Evolutionary conservation across 2,888 invertebrate species (phyloP).

Genomic region (Diaphora mendica): DNA sequence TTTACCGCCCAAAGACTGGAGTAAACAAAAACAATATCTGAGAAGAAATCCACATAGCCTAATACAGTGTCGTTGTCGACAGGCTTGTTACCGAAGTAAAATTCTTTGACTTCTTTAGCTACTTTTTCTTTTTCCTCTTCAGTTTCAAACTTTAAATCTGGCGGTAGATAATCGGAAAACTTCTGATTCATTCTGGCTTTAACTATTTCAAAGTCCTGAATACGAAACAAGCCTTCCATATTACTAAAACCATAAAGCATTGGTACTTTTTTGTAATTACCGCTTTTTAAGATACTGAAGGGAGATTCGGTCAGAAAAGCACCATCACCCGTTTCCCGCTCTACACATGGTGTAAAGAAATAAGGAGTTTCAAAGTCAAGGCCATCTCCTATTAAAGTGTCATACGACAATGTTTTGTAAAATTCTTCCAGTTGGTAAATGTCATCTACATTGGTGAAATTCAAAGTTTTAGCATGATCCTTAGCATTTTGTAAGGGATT

Average conservation of each 20-base stretch:
- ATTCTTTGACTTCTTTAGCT: slow-evolving; percentile 54
- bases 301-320: slow-evolving; percentile 60
- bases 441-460: slow-evolving; percentile 52
- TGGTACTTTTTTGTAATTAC: slow-evolving; percentile 57
- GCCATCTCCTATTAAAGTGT: not conserved
- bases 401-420: slow-evolving; percentile 13
- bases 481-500: slow-evolving; percentile 61
- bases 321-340: slow-evolving; percentile 31
- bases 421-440: slow-evolving; percentile 53
- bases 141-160: slow-evolving; percentile 58
- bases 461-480: slow-evolving; percentile 49
- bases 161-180: slow-evolving; percentile 68
- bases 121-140: slow-evolving; percentile 54
- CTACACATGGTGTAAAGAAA: slow-evolving; percentile 15
- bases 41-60: slow-evolving; percentile 57
- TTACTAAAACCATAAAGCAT: slow-evolving; percentile 63
- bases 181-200: slow-evolving; percentile 63
- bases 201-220: slow-evolving; percentile 52
- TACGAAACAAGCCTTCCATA: slow-evolving; percentile 65
- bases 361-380: slow-evolving; percentile 7
- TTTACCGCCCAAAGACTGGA: slow-evolving; percentile 49
- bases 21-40: slow-evolving; percentile 55
- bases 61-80: slow-evolving; percentile 49
- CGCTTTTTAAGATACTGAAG: slow-evolving; percentile 55
- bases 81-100: slow-evolving; percentile 56